Base-by-base conservation (phyloP, 2,888 invertebrate species). In the Parnassius smintheus region DNA sequence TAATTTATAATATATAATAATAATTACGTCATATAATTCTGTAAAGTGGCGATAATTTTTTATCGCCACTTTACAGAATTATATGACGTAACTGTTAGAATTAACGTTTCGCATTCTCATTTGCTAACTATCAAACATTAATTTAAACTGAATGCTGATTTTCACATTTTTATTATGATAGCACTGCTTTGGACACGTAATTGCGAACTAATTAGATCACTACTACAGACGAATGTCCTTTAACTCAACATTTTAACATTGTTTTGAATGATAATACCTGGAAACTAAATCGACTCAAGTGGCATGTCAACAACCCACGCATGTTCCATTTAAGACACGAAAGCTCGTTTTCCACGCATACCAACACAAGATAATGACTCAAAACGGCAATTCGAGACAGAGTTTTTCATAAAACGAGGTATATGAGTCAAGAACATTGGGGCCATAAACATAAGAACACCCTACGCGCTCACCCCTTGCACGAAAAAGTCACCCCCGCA, bases 401-500 rank as follows among this genome's bases (percentile, higher is more conserved):
- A 85, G 80, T 84, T 88, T 87, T 90, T 88, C 86, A 87, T 88
- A 86, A 88, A 87, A 88, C 81, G 82, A 83, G 85, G 84, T 85
- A 87, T 88, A 83, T 87, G 87, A 88, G 88, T 87, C 87, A 87
- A 88, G 88, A 88, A 86, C 87, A 88, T 83, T 80, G 83, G 79
- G 83, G 82, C 83, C 83, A 86, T 88, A 90, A 89, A 89, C 87
- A 85, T 81, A 79, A 80, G 77, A 68, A 72, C 85, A 85, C 88
- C 88, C 89, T 80, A 85, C 85, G 77, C 77, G 66, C 77, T 89
- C 91, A 91, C 91, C 91, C 91, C 90, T 91, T 90, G 85, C 88
- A 85, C 74, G 86, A 91, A 91, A 89, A 90, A 86, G 85, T 89
- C 91, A 88, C 91, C 91, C 89, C 91, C 89, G 84, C 88, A 88